Percentiles rank a stretch among this genome's conserved stretches.
These are phyloP conservation scores for Macrotus californicus DNA, from an alignment of 2,113 vertebrate species.

Conservation along the genomic window DNA sequence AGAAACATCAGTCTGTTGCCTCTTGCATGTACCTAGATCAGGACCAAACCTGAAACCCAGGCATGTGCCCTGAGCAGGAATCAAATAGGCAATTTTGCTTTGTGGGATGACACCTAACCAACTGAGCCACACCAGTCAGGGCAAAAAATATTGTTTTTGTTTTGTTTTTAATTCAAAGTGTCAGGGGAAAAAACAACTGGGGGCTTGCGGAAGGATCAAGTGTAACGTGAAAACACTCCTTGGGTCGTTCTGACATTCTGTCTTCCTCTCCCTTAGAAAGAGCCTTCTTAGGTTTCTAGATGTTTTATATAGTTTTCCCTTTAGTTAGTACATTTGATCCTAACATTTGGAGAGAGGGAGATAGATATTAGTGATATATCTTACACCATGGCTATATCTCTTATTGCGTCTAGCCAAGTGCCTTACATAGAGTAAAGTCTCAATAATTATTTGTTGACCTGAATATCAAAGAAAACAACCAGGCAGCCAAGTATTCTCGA, in stretches of 20 bases:
- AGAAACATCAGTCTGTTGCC: too few relatives aligned
- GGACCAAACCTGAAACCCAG: too few relatives aligned
- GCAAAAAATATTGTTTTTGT: too few relatives aligned
- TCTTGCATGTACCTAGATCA: too few relatives aligned
- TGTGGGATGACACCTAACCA: too few relatives aligned
- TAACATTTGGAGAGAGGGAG: neutral
- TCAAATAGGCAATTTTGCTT: too few relatives aligned
- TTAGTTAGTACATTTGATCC: neutral
- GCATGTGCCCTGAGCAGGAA: too few relatives aligned
- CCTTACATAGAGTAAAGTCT: neutral
- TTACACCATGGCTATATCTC: neutral
- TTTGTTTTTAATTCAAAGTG: neutral
- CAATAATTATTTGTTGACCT: conserved; percentile 34
- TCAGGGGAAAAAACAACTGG: neutral
- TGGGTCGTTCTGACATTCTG: neutral
- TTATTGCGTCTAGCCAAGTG: neutral
- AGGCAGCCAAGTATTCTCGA: conserved; percentile 30
- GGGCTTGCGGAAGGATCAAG: neutral
- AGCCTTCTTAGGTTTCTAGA: neutral
- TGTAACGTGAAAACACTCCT: neutral
- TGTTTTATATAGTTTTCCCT: neutral
- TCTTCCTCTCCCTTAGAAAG: neutral
- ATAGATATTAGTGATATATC: neutral
- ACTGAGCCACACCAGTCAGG: too few relatives aligned
- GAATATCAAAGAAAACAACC: conserved; percentile 37